Conservation (phyloP, 2,113 vertebrate genomes). For the Hemichromis elongatus region DNA sequence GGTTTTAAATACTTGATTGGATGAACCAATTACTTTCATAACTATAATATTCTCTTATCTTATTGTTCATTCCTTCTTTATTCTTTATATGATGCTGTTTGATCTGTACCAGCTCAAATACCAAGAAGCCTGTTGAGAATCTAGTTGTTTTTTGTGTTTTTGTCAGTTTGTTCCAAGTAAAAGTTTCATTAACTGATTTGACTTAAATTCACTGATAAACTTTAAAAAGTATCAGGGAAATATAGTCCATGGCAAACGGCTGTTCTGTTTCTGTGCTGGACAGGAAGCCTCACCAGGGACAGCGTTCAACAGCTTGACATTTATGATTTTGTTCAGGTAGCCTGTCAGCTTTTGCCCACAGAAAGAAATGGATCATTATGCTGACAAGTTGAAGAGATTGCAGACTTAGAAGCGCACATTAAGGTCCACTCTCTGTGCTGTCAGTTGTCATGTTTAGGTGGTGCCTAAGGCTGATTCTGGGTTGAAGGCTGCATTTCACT, state of each 20-base stretch:
- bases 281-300: background rate
- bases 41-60: background rate
- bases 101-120: background rate
- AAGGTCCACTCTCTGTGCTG: background rate
- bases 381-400: constrained; percentile 9
- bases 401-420: background rate
- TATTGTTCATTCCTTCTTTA: background rate
- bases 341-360: background rate
- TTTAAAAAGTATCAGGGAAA: background rate
- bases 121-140: background rate
- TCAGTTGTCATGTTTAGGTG: background rate
- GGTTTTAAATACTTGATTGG: background rate
- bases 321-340: background rate
- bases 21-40: background rate
- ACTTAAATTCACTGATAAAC: background rate
- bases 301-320: background rate
- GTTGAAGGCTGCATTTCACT: background rate
- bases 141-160: background rate
- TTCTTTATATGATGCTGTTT: background rate
- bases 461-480: background rate
- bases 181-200: background rate
- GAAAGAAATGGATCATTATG: background rate
- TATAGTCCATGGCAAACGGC: background rate
- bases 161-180: background rate
- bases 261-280: background rate